Evolutionary conservation across 1,140 invertebrate species (phyloP), one percentile per base, ranked within the genome.

Genomic region (Apis dorsata): DNA sequence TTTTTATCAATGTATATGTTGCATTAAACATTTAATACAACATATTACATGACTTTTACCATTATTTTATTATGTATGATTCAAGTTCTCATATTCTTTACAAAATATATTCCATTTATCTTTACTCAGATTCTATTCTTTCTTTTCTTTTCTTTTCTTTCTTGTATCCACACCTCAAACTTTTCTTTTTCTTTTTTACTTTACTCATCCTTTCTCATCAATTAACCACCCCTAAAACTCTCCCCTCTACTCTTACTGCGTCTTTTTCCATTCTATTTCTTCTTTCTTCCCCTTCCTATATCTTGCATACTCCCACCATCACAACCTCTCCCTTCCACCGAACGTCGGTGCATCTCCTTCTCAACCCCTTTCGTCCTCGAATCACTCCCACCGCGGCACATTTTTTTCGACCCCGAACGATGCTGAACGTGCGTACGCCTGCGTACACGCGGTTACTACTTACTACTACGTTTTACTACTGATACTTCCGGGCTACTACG

Each of bases 401-500:
- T 84, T 84, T 84, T 44, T 84, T 84, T 84, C 82, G 55, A 80
- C 82, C 70, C 70, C 75, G 53, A 84, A 81, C 70, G 62, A 73
- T 78, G 44, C 78, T 68, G 60, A 84, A 83, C 85, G 85, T 92
- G 91, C 90, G 90, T 92, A 91, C 91, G 90, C 89, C 88, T 91
- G 90, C 91, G 90, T 92, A 90, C 86, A 86, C 84, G 86, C 85
- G 83, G 85, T 89, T 89, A 91, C 90, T 90, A 89, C 79, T 89
- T 90, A 88, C 84, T 86, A 87, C 89, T 84, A 88, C 88, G 84
- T 76, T 83, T 86, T 84, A 90, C 88, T 89, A 90, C 83, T 76
- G 81, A 78, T 77, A 81, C 65, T 88, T 85, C 79, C 87, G 84
- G 73, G 57, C 87, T 89, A 87, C 83, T 89, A 89, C 84, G 84